Evolutionary conservation across 2,888 invertebrate species (phyloP).

Genomic region (Amphimallon solstitiale): DNA sequence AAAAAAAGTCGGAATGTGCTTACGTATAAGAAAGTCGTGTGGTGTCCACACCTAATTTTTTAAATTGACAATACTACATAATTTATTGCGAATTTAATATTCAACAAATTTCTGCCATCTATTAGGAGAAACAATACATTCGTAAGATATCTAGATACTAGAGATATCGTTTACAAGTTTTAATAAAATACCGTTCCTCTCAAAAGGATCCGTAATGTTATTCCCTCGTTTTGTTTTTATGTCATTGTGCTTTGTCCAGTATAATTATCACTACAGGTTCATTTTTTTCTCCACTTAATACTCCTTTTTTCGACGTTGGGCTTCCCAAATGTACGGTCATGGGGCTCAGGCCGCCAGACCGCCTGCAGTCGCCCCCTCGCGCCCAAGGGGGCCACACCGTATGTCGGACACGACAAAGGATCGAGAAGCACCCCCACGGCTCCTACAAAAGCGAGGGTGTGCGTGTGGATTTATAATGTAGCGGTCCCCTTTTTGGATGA

Average conservation of each 20-base stretch:
- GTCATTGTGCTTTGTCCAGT: not conserved
- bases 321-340: not conserved
- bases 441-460: constrained; percentile 48
- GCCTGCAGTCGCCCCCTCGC: constrained; percentile 32
- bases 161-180: too few relatives aligned
- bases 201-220: not conserved
- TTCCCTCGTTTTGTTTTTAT: not conserved
- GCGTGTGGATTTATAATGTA: constrained; percentile 48
- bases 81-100: too few relatives aligned
- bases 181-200: too few relatives aligned
- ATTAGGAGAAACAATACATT: too few relatives aligned
- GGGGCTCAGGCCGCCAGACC: not conserved
- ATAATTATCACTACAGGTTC: constrained; percentile 2
- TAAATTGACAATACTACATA: too few relatives aligned
- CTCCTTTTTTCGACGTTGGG: constrained; percentile 1
- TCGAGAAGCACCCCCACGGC: constrained; percentile 43
- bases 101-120: too few relatives aligned
- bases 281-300: not conserved
- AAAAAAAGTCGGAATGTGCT: too few relatives aligned
- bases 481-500: constrained; percentile 46
- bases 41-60: too few relatives aligned
- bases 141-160: too few relatives aligned
- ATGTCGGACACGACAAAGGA: constrained; percentile 46
- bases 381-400: constrained; percentile 46
- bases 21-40: too few relatives aligned